These are phyloP conservation scores for Lumbricus terrestris DNA, from an alignment of 2,888 invertebrate genomes.

Conservation along the genomic window DNA sequence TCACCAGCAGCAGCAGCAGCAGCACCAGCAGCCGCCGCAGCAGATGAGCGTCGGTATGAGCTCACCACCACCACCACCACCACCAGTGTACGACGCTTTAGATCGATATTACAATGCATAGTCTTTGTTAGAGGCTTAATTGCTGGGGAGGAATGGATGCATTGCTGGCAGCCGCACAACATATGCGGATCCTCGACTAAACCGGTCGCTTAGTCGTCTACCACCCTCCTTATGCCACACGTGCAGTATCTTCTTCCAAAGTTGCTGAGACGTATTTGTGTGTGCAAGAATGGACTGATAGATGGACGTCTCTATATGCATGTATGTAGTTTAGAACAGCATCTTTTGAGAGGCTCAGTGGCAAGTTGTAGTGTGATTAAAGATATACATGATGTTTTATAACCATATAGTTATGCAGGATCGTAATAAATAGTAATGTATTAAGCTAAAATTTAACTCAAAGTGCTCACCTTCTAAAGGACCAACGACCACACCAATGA, in stretches of 20 bases:
- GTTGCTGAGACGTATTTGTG: no score
- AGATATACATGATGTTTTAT: not conserved
- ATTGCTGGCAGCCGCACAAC: not conserved
- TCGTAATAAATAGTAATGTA: not conserved
- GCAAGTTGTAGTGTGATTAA: not conserved
- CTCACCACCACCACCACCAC: no score
- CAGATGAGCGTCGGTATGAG: not conserved
- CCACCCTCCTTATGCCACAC: not conserved
- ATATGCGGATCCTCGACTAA: not conserved
- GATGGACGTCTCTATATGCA: no score
- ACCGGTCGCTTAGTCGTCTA: not conserved
- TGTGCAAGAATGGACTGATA: no score
- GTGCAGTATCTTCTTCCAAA: not conserved
- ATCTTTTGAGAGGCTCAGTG: no score
- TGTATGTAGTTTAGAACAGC: no score
- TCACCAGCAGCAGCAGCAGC: not conserved
- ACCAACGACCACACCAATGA: not conserved
- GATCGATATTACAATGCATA: not conserved
- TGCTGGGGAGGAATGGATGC: not conserved
- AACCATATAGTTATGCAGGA: not conserved
- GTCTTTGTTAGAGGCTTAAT: constrained; percentile 3
- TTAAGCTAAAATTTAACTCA: not conserved
- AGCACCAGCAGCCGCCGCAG: no score
- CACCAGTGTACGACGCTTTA: no score
- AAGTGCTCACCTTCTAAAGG: not conserved